Base-by-base conservation (phyloP, 2,797 vertebrate species). In the Telmatherina bonti region DNA sequence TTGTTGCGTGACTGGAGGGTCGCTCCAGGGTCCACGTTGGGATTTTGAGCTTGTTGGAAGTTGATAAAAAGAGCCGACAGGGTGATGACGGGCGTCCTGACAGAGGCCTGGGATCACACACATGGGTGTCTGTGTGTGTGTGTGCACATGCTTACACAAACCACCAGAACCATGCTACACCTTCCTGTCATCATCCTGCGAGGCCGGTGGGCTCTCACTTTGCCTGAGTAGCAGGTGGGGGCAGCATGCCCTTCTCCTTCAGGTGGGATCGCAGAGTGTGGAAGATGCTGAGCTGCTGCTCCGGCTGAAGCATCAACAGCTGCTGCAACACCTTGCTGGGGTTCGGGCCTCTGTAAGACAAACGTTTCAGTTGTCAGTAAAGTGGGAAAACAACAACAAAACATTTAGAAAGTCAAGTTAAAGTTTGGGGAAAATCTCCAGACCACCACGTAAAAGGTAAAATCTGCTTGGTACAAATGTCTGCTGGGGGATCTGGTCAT, bases 271-370 rank as follows among this genome's bases (percentile, higher is more conserved):
- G 94, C 89, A 99, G 93, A 0, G 90, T 95, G 93, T 95, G 96
- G 81, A 98, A 99, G 70, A 99, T 96, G 36, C 89, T 93, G 54
- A 99, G 90, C 81, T 98, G 98, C 78, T 99, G 96, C 20, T 97
- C 96, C 0, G 97, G 97, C 55, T 96, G 97, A 56, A 99, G 95
- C 70, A 96, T 93, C 88, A 99, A 70, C 74, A 99, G 86, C 88
- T 98, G 98, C 89, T 99, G 96, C 38, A 99, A 90, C 61, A 99
- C 93, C 78, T 96, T 99, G 89, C 97, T 99, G 68, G 97, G 97
- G 92, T 98, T 99, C 1, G 98, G 98, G 1, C 97, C 98, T 81
- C 97, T 99, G 82, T 20, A 45, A 63, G 56, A 62, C 12, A 55
- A 63, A 36, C 16, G 38, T 43, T 0, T 51, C 2, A 63, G 31